Conservation (phyloP, 2,888 invertebrate species). For the Conus canariensis region DNA sequence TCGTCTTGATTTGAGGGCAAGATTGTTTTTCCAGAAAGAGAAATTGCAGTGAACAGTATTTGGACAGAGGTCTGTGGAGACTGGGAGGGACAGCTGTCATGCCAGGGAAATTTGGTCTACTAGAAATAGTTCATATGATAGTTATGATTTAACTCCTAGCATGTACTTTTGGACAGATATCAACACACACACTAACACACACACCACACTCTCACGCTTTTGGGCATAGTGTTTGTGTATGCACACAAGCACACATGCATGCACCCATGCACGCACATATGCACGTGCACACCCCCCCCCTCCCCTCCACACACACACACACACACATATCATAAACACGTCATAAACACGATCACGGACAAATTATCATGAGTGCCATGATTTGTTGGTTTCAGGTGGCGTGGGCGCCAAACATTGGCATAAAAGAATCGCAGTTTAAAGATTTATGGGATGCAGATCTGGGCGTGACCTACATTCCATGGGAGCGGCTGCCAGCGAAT, state of each 20-base stretch:
- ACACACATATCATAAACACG: background rate
- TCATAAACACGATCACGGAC: background rate
- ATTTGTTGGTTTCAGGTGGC: constrained; percentile 84
- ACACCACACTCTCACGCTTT: too few species aligned
- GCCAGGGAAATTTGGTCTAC: too few species aligned
- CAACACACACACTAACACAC: too few species aligned
- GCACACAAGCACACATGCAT: background rate
- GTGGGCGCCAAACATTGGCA: constrained; percentile 98
- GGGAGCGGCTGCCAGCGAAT: constrained; percentile 84
- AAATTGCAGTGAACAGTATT: too few species aligned
- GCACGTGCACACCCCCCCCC: background rate
- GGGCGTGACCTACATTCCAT: constrained; percentile 97
- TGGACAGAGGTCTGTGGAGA: too few species aligned
- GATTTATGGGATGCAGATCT: constrained; percentile 97
- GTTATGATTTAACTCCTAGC: too few species aligned
- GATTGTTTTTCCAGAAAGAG: too few species aligned
- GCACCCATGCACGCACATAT: background rate
- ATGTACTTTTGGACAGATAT: too few species aligned
- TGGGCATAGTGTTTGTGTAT: background rate
- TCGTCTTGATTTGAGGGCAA: too few species aligned
- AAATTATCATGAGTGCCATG: background rate
- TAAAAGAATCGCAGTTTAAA: constrained; percentile 92
- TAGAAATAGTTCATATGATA: too few species aligned
- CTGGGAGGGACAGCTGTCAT: too few species aligned
- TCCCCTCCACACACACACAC: background rate